Evolutionary conservation across 2,113 vertebrate species (phyloP), one percentile per base, ranked within the genome.

Genomic region (Hemicordylus capensis): DNA sequence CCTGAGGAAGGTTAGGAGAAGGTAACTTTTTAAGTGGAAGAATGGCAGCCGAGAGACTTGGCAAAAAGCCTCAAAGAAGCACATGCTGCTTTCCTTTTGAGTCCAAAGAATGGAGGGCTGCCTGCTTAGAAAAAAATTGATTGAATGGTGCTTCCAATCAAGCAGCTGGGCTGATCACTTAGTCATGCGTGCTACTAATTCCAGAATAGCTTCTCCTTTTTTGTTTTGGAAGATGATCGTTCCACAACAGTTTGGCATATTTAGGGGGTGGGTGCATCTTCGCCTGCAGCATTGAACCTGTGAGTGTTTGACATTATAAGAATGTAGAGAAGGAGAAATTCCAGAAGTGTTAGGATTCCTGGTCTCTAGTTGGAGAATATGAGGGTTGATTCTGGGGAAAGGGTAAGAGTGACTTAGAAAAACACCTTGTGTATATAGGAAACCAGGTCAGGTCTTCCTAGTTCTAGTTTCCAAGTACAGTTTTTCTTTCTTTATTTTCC

Each of bases 21-120:
- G 66, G 74, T 84, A 91, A 91, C 88, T 90, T 91, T 89, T 86
- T 44, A 86, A 94, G 89, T 24, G 59, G 80, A 92, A 39, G 58
- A 83, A 90, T 34, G 22, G 78, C 39, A 34, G 39, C 15, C 84
- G 88, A 75, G 88, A 75, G 88, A 85, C 70, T 92, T 91, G 89
- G 78, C 93, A 91, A 42, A 80, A 56, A n/a, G 74, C 66, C 64
- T 89, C n/a, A 24, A 76, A 83, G 44, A 76, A 79, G 24, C 44
- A 48, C 56, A 37, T n/a, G 46, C 22, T 31, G 34, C 7, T 20
- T 20, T 46, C 59, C 85, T 76, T 88, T 20, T 48, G 74, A 58
- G 56, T 89, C 46, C 61, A 87, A 46, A 83, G 14, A 78, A 78
- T 66, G 69, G 63, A 34, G 59, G 24, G 2, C 39, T 88, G 80